phyloP scores from a whole-genome alignment of 2,113 vertebrate genomes.

The Thamnophis sirtalis region DNA sequence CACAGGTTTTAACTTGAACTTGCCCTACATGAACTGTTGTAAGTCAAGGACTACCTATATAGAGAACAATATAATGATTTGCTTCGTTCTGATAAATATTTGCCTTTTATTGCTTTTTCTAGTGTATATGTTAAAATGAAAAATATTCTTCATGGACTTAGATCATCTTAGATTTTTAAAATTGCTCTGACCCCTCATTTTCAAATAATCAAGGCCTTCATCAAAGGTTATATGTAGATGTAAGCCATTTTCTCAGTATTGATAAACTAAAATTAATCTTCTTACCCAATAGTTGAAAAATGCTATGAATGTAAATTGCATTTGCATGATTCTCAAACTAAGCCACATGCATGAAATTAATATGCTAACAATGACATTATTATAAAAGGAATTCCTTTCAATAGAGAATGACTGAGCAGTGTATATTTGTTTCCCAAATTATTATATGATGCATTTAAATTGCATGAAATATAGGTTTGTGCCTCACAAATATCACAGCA shows the following conservation, averaged over 20 bases:
- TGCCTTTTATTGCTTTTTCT: not conserved
- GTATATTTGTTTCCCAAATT: not conserved
- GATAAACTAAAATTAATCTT: conserved; percentile 11
- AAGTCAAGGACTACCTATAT: not conserved
- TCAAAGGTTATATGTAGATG: not conserved
- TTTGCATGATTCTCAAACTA: conserved; percentile 19
- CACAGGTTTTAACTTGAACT: not conserved
- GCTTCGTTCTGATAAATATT: not conserved
- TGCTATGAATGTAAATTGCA: not conserved
- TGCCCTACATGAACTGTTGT: not conserved
- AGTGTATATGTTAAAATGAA: not conserved
- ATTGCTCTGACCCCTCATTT: not conserved
- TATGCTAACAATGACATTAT: not conserved
- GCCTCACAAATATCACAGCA: not conserved
- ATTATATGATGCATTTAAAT: not conserved
- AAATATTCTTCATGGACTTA: not conserved
- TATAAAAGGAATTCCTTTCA: not conserved
- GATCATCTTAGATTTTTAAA: not conserved
- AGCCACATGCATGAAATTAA: not conserved
- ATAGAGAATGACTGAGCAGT: not conserved
- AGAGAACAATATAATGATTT: not conserved
- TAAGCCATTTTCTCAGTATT: not conserved
- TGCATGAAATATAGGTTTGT: not conserved
- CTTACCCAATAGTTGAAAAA: conserved; percentile 25
- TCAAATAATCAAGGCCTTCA: not conserved